A percentile compares a stretch with the other conserved stretches of the same genome.
Conservation (phyloP, 2,888 invertebrate species). For the Aleiodes testaceus region DNA sequence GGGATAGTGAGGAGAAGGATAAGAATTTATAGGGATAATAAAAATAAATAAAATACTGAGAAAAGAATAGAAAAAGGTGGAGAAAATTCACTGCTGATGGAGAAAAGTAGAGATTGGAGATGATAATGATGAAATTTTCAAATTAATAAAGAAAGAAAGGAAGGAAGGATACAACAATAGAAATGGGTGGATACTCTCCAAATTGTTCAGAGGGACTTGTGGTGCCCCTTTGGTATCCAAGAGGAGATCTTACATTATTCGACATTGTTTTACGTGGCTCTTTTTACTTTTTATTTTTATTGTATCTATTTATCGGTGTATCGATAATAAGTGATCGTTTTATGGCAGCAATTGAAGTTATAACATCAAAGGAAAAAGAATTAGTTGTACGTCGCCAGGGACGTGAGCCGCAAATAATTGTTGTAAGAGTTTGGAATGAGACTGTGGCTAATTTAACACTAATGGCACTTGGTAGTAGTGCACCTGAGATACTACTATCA, state of each 20-base stretch:
- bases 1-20: slow-evolving; percentile 17
- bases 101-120: neutral
- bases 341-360: slow-evolving; percentile 99
- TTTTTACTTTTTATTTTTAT: slow-evolving; percentile 90
- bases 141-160: neutral
- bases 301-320: slow-evolving; percentile 98
- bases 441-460: slow-evolving; percentile 98
- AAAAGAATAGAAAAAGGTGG: neutral
- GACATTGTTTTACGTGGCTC: slow-evolving; percentile 90
- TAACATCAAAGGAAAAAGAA: slow-evolving; percentile 97
- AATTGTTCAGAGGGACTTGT: slow-evolving; percentile 89
- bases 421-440: slow-evolving; percentile 99
- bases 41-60: slow-evolving; percentile 6
- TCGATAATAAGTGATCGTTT: slow-evolving; percentile 99
- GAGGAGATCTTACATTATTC: slow-evolving; percentile 81
- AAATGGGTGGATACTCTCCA: slow-evolving; percentile 65
- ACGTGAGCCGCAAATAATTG: slow-evolving; percentile 89
- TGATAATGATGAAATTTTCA: slow-evolving; percentile 3
- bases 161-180: slow-evolving; percentile 40
- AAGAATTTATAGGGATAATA: neutral
- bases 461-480: slow-evolving; percentile 99
- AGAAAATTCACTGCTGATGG: slow-evolving; percentile 2
- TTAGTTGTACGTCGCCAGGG: slow-evolving; percentile 92
- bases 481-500: slow-evolving; percentile 97
- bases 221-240: slow-evolving; percentile 92